Percentiles rank a stretch among this genome's conserved stretches.
Evolutionary conservation across 2,797 vertebrate genomes (phyloP).

Genomic region (Percopsis omiscomaycus): DNA sequence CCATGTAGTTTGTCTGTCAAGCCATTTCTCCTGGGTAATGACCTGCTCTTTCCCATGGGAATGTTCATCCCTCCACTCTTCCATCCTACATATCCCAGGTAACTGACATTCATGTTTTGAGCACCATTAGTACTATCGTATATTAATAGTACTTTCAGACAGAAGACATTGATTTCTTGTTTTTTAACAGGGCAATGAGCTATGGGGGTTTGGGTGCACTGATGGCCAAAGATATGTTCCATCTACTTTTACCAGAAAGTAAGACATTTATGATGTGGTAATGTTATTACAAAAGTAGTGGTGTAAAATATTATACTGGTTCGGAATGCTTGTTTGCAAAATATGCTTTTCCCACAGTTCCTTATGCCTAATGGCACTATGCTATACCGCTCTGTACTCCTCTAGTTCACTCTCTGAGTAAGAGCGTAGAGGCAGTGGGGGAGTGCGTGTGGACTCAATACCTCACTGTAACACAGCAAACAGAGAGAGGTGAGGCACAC

Average conservation of each 20-base stretch:
- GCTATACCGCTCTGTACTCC: conserved; percentile 14
- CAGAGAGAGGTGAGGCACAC: conserved; percentile 18
- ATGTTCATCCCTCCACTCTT: conserved; percentile 78
- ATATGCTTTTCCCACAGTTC: neutral
- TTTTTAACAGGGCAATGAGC: conserved; percentile 72
- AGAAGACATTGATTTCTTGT: neutral
- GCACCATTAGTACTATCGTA: neutral
- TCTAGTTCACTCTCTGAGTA: conserved; percentile 69
- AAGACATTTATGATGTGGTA: conserved; percentile 44
- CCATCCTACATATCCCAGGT: conserved; percentile 79
- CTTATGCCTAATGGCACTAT: neutral
- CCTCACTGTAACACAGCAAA: conserved; percentile 53
- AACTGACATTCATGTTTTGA: conserved; percentile 18
- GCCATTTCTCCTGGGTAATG: conserved; percentile 58
- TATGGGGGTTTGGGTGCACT: conserved; percentile 75
- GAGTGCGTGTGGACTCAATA: conserved; percentile 76
- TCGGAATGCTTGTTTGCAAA: neutral
- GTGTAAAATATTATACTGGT: neutral
- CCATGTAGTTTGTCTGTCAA: conserved; percentile 68
- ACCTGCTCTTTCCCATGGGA: conserved; percentile 76
- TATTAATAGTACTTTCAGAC: neutral
- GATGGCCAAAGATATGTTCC: conserved; percentile 78
- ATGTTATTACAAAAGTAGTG: neutral
- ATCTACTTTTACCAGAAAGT: conserved; percentile 76
- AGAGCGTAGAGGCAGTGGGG: conserved; percentile 56